phyloP scores from a whole-genome alignment of 1,140 invertebrate species.

The Zaprionus ornatus region DNA sequence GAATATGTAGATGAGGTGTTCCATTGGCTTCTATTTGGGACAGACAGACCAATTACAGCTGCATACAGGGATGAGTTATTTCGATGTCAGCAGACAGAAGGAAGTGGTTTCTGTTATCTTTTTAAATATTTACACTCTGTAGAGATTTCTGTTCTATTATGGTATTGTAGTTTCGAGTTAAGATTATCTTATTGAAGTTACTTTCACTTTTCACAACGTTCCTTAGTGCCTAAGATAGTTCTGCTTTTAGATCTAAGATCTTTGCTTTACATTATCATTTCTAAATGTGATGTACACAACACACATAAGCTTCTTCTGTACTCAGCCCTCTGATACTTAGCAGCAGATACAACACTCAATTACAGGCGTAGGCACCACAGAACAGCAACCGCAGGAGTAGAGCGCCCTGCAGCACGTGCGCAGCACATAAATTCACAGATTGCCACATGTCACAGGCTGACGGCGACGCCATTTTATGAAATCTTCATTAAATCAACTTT shows the following conservation, averaged over 20 bases:
- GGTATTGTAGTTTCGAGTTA: no score
- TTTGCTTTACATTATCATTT: background rate
- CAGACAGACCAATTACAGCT: background rate
- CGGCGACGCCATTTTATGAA: constrained; percentile 61
- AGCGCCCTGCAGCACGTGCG: constrained; percentile 40
- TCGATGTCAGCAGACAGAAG: background rate
- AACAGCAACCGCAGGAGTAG: background rate
- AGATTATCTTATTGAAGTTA: no score
- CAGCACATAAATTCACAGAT: constrained; percentile 44
- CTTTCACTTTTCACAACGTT: no score
- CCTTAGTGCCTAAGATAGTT: no score
- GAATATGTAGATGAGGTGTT: constrained; percentile 61
- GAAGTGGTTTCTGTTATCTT: no score
- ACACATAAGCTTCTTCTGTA: background rate
- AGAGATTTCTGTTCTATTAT: no score
- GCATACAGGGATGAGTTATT: background rate
- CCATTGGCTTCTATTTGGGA: constrained; percentile 1
- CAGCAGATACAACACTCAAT: constrained; percentile 22
- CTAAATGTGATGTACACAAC: background rate
- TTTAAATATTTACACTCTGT: no score
- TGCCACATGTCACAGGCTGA: constrained; percentile 57
- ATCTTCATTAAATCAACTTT: constrained; percentile 82
- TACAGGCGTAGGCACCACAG: constrained; percentile 6
- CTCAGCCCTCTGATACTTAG: background rate
- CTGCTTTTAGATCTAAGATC: background rate